Evolutionary conservation across 2,113 vertebrate genomes (phyloP), one percentile per base, ranked within the genome.

Genomic region (Raja brachyura): DNA sequence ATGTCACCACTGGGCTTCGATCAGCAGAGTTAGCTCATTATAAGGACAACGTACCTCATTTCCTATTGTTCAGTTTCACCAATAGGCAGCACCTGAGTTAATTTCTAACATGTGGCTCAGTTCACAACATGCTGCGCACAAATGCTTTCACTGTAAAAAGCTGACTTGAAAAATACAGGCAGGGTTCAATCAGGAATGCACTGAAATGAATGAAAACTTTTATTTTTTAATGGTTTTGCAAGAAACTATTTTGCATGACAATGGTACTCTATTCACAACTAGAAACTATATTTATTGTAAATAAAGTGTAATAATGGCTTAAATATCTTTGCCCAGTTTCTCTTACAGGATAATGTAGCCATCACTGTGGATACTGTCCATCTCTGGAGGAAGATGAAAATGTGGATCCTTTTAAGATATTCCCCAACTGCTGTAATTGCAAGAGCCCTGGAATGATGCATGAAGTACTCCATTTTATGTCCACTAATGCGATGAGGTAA

Each of bases 401-500:
- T 39, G 63, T 70, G 61, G 90, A 92, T 92, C 68, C 90, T 92
- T 73, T 54, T 74, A 92, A 54, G 33, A 61, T 22, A 54, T 73
- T 13, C 63, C 61, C 31, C 33, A 68, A 39, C 61, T 90, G 90
- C 88, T 73, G 66, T 73, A 48, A 13, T 48, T 73, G 31, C 39
- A 73, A 74, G 68, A 73, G 22, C 20, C 31, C 68, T 92, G 66
- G 90, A 73, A 92, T 10, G 20, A 20, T 25, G 68, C 68, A 92
- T 33, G 66, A 92, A 28, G 66, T 54, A 33, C 33, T 92, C 90
- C 66, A 92, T 92, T 92, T 73, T 92, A 74, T 48, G 68, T 92
- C 39, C 63, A 54, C 78, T 85, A 54, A 83, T 70, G 81, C 39
- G 28, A 96, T 95, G 95, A 96, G 95, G 94, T 95, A 94, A 96